Conservation (phyloP, 2,797 vertebrate species). For the Cheirogaleus major region DNA sequence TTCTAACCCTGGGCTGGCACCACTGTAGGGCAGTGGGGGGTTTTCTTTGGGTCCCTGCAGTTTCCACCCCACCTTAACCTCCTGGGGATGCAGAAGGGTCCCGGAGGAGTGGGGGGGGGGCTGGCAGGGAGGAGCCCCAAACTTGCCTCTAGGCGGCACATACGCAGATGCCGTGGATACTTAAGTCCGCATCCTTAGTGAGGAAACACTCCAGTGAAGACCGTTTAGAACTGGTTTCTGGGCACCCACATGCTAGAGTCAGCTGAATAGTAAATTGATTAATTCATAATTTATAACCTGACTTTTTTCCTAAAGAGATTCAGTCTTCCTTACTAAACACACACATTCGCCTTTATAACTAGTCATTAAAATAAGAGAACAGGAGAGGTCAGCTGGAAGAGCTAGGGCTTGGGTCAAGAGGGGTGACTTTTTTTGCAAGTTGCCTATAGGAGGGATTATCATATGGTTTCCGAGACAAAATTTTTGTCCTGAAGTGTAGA, state of each 20-base stretch:
- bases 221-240: background rate
- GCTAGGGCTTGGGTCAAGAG: background rate
- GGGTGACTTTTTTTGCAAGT: background rate
- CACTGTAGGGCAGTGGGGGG: fast-evolving
- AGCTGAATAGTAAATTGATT: background rate
- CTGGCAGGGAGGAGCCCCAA: background rate
- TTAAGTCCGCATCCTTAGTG: no score
- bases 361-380: background rate
- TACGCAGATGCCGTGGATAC: fast-evolving
- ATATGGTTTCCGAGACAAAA: background rate
- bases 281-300: background rate
- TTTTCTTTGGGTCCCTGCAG: background rate
- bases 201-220: background rate
- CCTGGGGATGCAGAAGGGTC: fast-evolving
- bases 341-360: background rate
- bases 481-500: background rate
- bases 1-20: fast-evolving
- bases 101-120: background rate
- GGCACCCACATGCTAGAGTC: background rate
- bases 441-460: background rate
- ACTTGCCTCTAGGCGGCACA: background rate
- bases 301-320: background rate
- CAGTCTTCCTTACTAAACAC: background rate
- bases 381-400: background rate
- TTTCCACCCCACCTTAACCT: background rate